A percentile compares a stretch with the other conserved stretches of the same genome.
phyloP scores from a whole-genome alignment of 2,888 invertebrate genomes.

The Rhyacophila evoluta region DNA sequence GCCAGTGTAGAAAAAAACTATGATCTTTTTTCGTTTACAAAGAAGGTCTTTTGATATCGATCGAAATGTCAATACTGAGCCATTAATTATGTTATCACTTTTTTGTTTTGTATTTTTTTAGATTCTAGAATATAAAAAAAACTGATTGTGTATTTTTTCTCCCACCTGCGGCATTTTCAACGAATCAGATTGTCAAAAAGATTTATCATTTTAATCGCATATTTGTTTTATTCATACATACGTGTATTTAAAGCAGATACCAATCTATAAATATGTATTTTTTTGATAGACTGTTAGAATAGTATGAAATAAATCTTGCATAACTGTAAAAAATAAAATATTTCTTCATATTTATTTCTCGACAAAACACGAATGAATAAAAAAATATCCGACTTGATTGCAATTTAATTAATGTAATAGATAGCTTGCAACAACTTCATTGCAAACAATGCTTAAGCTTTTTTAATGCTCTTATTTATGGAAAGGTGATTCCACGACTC shows the following conservation, averaged over 20 bases:
- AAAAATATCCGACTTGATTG: no score
- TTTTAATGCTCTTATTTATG: no score
- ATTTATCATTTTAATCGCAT: constrained; percentile 1
- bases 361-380: no score
- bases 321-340: background rate
- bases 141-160: background rate
- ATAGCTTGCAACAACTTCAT: no score
- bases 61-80: background rate
- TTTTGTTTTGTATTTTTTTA: background rate
- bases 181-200: constrained; percentile 14
- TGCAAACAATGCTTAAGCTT: no score
- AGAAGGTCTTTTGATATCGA: background rate
- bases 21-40: no score
- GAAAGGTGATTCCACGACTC: no score
- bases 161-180: background rate
- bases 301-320: background rate
- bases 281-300: no score
- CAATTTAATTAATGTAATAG: no score
- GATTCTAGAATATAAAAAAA: background rate
- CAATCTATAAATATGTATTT: background rate
- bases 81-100: constrained; percentile 15
- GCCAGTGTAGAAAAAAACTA: no score
- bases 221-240: background rate
- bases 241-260: background rate
- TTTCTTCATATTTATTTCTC: no score